phyloP scores from a whole-genome alignment of 2,797 vertebrate genomes.

The Phoeniculus purpureus region DNA sequence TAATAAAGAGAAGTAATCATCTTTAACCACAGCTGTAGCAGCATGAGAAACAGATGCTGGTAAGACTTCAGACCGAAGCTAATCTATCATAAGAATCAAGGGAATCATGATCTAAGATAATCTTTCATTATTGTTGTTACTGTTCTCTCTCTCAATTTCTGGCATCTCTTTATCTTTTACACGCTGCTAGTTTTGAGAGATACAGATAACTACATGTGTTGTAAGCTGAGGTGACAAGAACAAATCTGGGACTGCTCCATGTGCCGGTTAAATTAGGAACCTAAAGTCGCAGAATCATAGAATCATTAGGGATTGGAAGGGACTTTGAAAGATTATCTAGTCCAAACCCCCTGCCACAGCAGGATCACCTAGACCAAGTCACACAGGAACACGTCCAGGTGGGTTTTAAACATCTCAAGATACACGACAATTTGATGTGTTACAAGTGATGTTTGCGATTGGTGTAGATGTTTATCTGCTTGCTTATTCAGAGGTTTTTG shows the following conservation, averaged over 20 bases:
- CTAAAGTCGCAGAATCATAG: neutral
- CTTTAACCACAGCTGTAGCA: neutral
- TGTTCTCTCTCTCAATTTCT: conserved; percentile 3
- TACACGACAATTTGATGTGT: neutral
- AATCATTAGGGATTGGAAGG: no score
- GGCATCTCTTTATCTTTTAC: neutral
- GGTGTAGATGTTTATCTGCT: neutral
- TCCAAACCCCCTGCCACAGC: no score
- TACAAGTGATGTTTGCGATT: neutral
- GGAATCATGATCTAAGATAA: neutral
- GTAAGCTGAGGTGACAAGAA: neutral
- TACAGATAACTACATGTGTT: neutral
- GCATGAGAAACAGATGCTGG: conserved; percentile 1
- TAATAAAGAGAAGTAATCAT: neutral
- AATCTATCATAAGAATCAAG: neutral
- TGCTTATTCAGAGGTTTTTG: neutral
- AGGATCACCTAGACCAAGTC: no score
- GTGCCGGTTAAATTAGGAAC: neutral
- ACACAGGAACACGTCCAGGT: no score
- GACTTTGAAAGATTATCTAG: no score
- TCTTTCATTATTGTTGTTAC: neutral
- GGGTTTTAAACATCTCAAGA: neutral
- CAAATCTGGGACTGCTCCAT: neutral
- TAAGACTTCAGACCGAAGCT: neutral
- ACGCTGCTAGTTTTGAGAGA: neutral